Base-by-base conservation (phyloP, 2,888 invertebrate genomes). In the Allygus modestus region DNA sequence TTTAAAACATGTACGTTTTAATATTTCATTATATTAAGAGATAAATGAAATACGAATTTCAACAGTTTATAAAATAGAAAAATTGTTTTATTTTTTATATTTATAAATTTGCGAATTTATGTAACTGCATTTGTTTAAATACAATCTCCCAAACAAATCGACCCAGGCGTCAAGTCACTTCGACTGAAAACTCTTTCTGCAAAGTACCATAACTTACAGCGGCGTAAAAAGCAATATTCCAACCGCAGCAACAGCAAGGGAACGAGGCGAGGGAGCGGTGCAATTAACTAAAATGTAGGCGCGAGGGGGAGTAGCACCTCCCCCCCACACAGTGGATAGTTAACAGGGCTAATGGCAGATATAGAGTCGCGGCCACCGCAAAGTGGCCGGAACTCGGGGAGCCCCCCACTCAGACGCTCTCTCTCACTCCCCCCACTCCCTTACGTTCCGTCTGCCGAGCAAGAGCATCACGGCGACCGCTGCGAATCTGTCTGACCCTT, bases 271-370 rank as follows among this genome's bases (percentile, higher is more conserved):
- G 37, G 37, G 58, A 58, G 58, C 23, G 58, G 17, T 23, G 65
- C 65, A 65, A 65, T 65, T 65, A 65, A 65, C 65, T 65, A 65
- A 65, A 65, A 65, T 65, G 65, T 65, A 17, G 31, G 28, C 65
- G 65, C 20, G 65, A 65, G 65, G 28, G 58, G 58, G 5, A 7
- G 20, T 4, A 20, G 20, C 58, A 20, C 58, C 58, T 5, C 58
- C 65, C 28, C 28, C 15, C 15, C 65, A 2, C 28, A 1, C 51
- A 17, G 46, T n/a, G 79, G 79, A 37, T 79, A 58, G 51, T 79
- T 58, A 79, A 79, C 79, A 79, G 33, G 58, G 79, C 79, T 79
- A 79, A 79, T 79, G 79, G 51, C 58, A 79, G 79, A 79, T 79
- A 51, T 79, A 79, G 79, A 79, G 79, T 58, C 33, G 33, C 31